Conservation (phyloP, 2,113 vertebrate genomes). For the Ovis aries region ARS-UI_Ramb_v3.0 NC_056059.1:32419501-32420000, state of each 20-base stretch:
- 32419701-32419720: neutral
- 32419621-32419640: neutral
- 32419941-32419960: neutral
- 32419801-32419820: neutral
- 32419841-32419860: neutral
- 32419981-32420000: neutral
- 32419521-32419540: neutral
- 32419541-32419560: neutral
- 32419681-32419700: neutral
- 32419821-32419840: neutral
- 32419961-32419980: neutral
- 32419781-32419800: neutral
- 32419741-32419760: neutral
- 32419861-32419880: neutral
- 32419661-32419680: neutral
- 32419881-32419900: neutral
- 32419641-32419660: neutral
- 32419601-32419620: neutral
- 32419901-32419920: neutral
- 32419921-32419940: neutral
- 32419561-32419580: neutral
- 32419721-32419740: neutral
- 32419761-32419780: neutral
- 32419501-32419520: neutral
- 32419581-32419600: neutral